These are phyloP conservation scores for Graptemys geographica DNA, from an alignment of 2,797 vertebrate genomes.

Conservation along the genomic window DNA sequence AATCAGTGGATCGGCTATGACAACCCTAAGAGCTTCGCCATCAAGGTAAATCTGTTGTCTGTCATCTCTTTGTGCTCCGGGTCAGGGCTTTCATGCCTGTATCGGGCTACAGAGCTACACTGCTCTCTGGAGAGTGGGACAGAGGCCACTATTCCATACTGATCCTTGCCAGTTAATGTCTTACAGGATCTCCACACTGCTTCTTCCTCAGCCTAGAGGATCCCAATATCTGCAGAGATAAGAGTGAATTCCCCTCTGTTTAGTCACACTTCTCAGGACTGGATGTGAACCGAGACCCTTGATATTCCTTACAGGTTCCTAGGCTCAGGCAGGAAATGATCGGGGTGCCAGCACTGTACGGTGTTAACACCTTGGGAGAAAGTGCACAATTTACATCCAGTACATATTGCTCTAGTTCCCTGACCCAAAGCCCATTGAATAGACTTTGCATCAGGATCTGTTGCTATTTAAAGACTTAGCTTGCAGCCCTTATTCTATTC, in stretches of 20 bases:
- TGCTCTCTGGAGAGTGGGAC: neutral
- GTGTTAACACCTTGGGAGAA: neutral
- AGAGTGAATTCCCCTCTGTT: neutral
- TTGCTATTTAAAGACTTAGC: neutral
- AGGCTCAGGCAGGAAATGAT: neutral
- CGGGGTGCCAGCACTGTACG: neutral
- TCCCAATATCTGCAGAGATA: neutral
- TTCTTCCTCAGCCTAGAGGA: neutral
- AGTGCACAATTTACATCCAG: neutral
- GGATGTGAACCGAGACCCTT: neutral
- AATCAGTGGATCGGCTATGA: slow-evolving; percentile 81
- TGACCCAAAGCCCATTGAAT: neutral
- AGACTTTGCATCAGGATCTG: neutral
- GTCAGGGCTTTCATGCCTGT: neutral
- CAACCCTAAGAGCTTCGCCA: slow-evolving; percentile 81
- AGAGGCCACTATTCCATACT: neutral
- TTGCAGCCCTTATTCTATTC: too few species aligned
- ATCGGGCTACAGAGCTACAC: neutral
- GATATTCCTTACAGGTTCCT: neutral
- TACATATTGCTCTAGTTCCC: neutral
- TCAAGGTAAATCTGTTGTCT: slow-evolving; percentile 71
- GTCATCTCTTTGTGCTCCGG: neutral
- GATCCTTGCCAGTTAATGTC: neutral
- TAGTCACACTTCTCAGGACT: neutral
- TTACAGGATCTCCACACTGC: neutral